Conservation (phyloP, 2,888 invertebrate genomes). For the Acanthoscelides obtectus region DNA sequence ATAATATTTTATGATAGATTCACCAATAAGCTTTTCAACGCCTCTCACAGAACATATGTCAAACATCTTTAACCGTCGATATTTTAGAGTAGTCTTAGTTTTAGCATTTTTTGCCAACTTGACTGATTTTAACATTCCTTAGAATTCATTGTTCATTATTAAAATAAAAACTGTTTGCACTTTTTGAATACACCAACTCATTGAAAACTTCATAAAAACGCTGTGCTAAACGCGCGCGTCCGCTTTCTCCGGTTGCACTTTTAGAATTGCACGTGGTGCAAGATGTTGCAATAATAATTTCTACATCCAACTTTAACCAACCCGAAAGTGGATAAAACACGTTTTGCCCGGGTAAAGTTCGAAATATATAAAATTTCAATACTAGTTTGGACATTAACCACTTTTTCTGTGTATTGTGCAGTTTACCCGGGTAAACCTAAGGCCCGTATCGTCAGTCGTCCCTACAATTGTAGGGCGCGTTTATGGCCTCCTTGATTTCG, state of each 20-base stretch:
- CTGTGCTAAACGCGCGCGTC: slow-evolving; percentile 5
- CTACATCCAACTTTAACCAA: background rate
- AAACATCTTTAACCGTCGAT: slow-evolving; percentile 8
- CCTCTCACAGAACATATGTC: slow-evolving; percentile 6
- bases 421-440: too few relatives aligned
- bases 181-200: too few relatives aligned
- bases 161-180: slow-evolving; percentile 7
- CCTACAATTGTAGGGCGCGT: too few relatives aligned
- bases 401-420: too few relatives aligned
- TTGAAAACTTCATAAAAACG: slow-evolving; percentile 7
- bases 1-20: slow-evolving; percentile 14
- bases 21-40: slow-evolving; percentile 13
- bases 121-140: slow-evolving; percentile 5
- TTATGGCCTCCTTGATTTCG: too few relatives aligned
- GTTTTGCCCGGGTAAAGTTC: background rate
- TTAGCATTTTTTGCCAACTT: slow-evolving; percentile 11
- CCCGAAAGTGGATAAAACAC: background rate
- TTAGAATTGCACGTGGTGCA: slow-evolving; percentile 4
- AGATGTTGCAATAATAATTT: slow-evolving; percentile 2
- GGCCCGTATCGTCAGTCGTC: too few relatives aligned
- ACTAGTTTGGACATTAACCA: background rate
- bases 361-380: background rate
- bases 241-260: slow-evolving; percentile 6
- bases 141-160: slow-evolving; percentile 7
- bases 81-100: slow-evolving; percentile 11